A percentile compares a stretch with the other conserved stretches of the same genome.
These are phyloP conservation scores for Eristalis tenax DNA, from an alignment of 2,888 invertebrate species.

Conservation along the genomic window DNA sequence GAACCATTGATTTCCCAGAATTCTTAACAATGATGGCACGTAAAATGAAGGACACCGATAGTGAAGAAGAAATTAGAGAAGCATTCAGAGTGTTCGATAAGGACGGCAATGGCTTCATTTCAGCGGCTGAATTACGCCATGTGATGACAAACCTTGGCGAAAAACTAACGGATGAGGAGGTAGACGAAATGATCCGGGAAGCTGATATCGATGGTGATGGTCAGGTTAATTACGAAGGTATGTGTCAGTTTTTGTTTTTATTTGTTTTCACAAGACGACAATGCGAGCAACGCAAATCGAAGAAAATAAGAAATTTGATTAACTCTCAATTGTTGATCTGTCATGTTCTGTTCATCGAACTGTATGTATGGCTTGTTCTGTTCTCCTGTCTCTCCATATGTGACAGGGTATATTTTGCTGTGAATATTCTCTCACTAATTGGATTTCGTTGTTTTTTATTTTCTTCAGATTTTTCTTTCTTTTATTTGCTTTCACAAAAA, in stretches of 20 bases:
- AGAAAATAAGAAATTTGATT: not conserved
- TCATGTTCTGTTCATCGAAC: too few relatives aligned
- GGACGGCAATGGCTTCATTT: slow-evolving; percentile 99
- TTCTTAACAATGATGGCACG: slow-evolving; percentile 99
- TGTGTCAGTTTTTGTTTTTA: not conserved
- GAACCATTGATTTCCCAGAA: slow-evolving; percentile 99
- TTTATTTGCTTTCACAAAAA: not conserved
- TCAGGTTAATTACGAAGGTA: slow-evolving; percentile 87
- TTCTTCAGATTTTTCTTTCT: slow-evolving; percentile 6
- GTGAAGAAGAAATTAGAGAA: slow-evolving; percentile 99
- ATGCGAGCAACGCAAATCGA: not conserved
- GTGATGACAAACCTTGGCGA: slow-evolving; percentile 99
- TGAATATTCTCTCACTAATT: slow-evolving; percentile 11
- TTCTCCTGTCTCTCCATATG: not conserved
- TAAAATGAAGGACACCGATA: slow-evolving; percentile 99
- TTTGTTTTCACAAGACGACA: too few relatives aligned
- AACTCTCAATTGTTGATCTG: slow-evolving; percentile 6
- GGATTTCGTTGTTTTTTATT: slow-evolving; percentile 34
- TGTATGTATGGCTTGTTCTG: not conserved
- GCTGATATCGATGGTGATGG: slow-evolving; percentile 99
- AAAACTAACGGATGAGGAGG: slow-evolving; percentile 99
- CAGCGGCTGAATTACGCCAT: slow-evolving; percentile 98
- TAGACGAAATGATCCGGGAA: slow-evolving; percentile 99
- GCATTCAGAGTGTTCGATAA: slow-evolving; percentile 99
- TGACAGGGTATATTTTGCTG: not conserved